Percentiles rank a stretch among this genome's conserved stretches.
Conservation (phyloP, 2,113 vertebrate genomes). For the Vulpes ferrilata region DNA sequence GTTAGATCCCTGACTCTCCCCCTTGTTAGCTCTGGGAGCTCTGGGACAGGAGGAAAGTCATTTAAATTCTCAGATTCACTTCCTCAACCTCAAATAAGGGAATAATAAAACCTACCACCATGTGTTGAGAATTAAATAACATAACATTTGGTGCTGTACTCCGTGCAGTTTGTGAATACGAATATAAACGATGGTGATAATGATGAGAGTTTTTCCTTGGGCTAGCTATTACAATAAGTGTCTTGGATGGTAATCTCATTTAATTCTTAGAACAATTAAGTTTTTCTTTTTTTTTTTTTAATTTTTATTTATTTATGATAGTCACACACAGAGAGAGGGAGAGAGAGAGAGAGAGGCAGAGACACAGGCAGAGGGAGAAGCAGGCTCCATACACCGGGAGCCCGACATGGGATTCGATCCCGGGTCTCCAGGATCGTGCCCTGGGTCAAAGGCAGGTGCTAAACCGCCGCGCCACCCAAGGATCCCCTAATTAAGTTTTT, state of each 20-base stretch:
- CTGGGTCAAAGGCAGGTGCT: no score
- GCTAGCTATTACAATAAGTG: neutral
- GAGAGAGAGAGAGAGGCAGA: no score
- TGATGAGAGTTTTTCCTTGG: neutral
- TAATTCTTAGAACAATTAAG: neutral
- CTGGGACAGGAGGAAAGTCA: neutral
- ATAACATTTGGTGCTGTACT: neutral
- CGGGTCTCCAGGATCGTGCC: no score
- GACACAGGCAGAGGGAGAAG: no score
- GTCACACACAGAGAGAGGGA: no score
- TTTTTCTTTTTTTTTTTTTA: neutral
- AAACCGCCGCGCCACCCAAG: no score
- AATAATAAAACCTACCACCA: neutral
- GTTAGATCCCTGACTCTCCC: neutral
- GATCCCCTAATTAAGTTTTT: neutral
- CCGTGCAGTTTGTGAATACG: neutral
- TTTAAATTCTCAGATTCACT: neutral
- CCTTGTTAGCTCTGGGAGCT: neutral
- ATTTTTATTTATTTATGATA: no score
- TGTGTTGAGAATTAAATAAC: neutral
- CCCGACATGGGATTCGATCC: no score
- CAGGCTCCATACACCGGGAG: no score
- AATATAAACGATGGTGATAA: neutral
- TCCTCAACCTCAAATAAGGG: neutral
- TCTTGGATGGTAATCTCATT: neutral